Base-by-base conservation (phyloP, 2,888 invertebrate species). In the Leptothorax acervorum region DNA sequence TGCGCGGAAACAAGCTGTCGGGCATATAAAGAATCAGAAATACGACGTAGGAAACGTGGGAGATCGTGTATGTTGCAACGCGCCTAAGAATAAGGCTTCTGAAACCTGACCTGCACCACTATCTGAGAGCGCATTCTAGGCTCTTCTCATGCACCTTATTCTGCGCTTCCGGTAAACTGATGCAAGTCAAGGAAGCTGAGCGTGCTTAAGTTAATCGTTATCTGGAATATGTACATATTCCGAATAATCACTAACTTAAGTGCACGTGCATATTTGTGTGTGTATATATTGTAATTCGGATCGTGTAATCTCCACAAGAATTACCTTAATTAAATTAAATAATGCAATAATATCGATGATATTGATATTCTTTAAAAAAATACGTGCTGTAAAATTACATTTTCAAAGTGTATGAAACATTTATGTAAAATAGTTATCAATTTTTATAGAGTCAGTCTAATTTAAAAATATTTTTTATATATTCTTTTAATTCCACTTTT, bases 41-140 rank as follows among this genome's bases (percentile, higher is more conserved):
- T 39, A n/a, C n/a, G 11, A 39, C 8, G 15, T 39, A 63, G 11
- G 39, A 63, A n/a, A n/a, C 63, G 78, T 79, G 84, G 83, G 57
- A 23, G 84, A 63, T 1, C 8, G 60, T 81, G 23, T 60, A 71
- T 86, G 75, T 85, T 88, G 84, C 84, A 88, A 86, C 83, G 66
- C 73, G 63, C 48, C 82, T 89, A 88, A 88, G 85, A 90, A 90
- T 92, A 91, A 86, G 90, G 90, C 89, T 90, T 90, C 91, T 73
- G 89, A 92, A 91, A 92, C 87, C 87, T 89, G 86, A 89, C 82
- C 73, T 87, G 78, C 68, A 86, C 0, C 66, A 83, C 31, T 85
- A 48, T 83, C 65, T 28, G n/a, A 39, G 23, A 87, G 39, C 74
- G 48, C 55, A 71, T 35, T 35, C 57, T 63, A 82, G 2, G 2